Evolutionary conservation across 2,113 vertebrate genomes (phyloP), one percentile per base, ranked within the genome.

Genomic region (Syrrhaptes paradoxus): DNA sequence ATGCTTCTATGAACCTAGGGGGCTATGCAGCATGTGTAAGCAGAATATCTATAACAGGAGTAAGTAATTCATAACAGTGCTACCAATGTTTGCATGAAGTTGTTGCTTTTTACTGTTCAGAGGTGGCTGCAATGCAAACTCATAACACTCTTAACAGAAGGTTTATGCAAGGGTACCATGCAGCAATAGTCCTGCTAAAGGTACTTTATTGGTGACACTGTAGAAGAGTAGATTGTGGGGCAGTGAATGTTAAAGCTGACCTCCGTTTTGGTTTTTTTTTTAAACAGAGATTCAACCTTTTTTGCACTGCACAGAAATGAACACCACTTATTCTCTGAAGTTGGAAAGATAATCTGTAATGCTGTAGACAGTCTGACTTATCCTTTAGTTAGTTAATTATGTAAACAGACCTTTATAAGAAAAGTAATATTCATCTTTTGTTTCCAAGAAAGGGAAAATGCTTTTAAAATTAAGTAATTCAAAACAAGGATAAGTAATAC

Each of bases 1-100:
- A 97, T 93, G 97, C 97, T 45, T 92, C 98, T 72, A 95, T 98
- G 98, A 98, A 97, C 93, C 96, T 98, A 13, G n/a, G n/a, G n/a
- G n/a, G n/a, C n/a, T n/a, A 73, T 43, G 36, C 97, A 98, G 68
- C 98, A 98, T 32, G 96, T 99, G 98, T 98, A 96, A 98, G 98
- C 98, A 43, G 46, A 67, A 16, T 28, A 45, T 7, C 31, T 41
- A 1, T 18, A 36, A 74, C 61, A 9, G 38, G 18, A 85, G 21
- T 26, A 17, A 17, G 5, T 17, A 66, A 71, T 46, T 77, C 43
- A 45, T 66, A n/a, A 7, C 11, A 32, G 6, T 78, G 55, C 21
- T 43, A 12, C 21, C 57, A 49, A 1, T 26, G 32, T 72, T 72
- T 70, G 43, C 52, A 72, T 20, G 9, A 67, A 90, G 31, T 79